Evolutionary conservation across 2,888 invertebrate genomes (phyloP).

Genomic region (Amphipyra berbera): DNA sequence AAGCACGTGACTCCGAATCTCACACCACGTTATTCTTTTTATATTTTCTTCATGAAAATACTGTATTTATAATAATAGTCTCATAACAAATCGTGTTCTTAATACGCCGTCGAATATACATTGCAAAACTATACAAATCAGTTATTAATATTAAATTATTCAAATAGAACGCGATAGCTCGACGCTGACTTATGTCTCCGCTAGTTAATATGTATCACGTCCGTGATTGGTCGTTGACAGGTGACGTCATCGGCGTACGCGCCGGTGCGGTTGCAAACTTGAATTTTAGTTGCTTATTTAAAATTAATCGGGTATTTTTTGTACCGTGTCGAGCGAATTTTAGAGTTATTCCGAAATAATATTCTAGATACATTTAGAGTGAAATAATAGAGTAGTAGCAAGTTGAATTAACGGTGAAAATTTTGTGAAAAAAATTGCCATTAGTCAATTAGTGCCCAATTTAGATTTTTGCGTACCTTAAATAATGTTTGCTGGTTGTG

Average conservation of each 20-base stretch:
- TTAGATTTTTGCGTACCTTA: no score
- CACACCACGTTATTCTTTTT: neutral
- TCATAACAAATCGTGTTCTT: constrained; percentile 33
- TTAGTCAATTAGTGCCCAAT: no score
- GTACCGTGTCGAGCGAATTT: constrained; percentile 21
- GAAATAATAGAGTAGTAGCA: neutral
- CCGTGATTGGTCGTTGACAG: constrained; percentile 72
- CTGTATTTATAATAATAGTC: neutral
- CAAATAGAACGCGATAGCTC: constrained; percentile 55
- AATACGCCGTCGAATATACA: constrained; percentile 37
- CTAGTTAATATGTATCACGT: constrained; percentile 77
- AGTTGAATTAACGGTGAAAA: neutral
- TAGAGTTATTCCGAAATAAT: neutral
- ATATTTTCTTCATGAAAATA: neutral
- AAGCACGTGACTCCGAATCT: no score
- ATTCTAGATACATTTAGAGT: neutral
- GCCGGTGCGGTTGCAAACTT: constrained; percentile 44
- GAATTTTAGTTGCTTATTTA: constrained; percentile 54
- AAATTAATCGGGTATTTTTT: constrained; percentile 40
- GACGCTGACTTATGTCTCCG: constrained; percentile 59
- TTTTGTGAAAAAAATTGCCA: neutral
- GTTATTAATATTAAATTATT: constrained; percentile 61
- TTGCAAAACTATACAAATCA: constrained; percentile 48
- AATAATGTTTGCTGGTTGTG: no score
- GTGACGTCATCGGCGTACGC: constrained; percentile 73